phyloP scores from a whole-genome alignment of 2,797 vertebrate species.

The Labroides dimidiatus region DNA sequence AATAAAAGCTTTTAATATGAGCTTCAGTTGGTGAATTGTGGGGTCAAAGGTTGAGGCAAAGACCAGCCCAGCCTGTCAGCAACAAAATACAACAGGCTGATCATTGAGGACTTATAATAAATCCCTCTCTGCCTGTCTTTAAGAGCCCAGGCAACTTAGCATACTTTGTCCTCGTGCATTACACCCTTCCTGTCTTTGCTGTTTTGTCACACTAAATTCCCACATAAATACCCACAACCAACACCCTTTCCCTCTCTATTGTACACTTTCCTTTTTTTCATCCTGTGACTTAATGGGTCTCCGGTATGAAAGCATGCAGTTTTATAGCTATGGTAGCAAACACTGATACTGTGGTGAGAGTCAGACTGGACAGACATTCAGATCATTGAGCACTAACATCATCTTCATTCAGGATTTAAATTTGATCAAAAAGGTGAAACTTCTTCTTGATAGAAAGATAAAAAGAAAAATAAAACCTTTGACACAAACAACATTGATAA shows the following conservation, averaged over 20 bases:
- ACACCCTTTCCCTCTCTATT: constrained; percentile 75
- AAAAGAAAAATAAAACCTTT: too few relatives aligned
- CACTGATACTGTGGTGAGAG: neutral
- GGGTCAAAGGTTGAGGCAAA: neutral
- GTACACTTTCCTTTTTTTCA: constrained; percentile 55
- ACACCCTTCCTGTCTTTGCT: constrained; percentile 72
- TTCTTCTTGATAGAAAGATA: too few relatives aligned
- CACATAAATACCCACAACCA: constrained; percentile 44
- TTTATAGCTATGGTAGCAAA: constrained; percentile 3
- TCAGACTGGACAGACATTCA: too few relatives aligned
- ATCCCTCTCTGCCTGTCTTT: constrained; percentile 30
- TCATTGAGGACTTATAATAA: constrained; percentile 16
- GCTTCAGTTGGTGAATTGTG: neutral
- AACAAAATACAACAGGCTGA: constrained; percentile 26
- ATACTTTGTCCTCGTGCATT: constrained; percentile 41
- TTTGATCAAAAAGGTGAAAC: too few relatives aligned
- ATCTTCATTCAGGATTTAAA: too few relatives aligned
- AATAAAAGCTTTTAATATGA: too few relatives aligned
- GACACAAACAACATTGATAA: too few relatives aligned
- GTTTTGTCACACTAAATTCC: constrained; percentile 61
- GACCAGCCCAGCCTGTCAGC: neutral
- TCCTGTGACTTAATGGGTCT: constrained; percentile 37
- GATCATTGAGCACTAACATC: too few relatives aligned
- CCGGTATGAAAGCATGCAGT: constrained; percentile 19
- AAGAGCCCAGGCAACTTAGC: constrained; percentile 23